phyloP scores from a whole-genome alignment of 2,888 invertebrate genomes.

The Xiphydria camelus region DNA sequence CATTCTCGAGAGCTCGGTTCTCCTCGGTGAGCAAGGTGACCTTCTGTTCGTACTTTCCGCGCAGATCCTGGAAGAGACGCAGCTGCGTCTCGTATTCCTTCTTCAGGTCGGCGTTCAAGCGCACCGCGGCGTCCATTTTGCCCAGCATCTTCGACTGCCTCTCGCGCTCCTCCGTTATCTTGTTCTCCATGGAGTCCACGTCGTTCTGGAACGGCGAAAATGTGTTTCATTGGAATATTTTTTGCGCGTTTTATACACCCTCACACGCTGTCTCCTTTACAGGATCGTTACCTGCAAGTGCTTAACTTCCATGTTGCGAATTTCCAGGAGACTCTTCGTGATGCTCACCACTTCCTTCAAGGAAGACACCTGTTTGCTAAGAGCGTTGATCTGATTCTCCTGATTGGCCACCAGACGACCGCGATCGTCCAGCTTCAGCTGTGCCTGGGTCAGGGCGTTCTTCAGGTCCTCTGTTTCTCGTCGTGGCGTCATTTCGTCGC shows the following conservation, averaged over 20 bases:
- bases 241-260: neutral
- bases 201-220: conserved; percentile 60
- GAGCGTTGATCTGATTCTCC: conserved; percentile 75
- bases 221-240: neutral
- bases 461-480: conserved; percentile 43
- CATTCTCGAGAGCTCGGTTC: conserved; percentile 51
- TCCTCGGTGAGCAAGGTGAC: conserved; percentile 63
- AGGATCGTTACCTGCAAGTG: conserved; percentile 66
- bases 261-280: neutral
- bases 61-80: conserved; percentile 70
- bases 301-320: conserved; percentile 77
- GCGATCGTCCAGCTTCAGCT: conserved; percentile 43
- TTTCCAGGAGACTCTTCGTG: conserved; percentile 78
- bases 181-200: conserved; percentile 69
- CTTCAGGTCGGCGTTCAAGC: conserved; percentile 75
- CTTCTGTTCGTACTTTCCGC: conserved; percentile 70
- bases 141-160: conserved; percentile 70
- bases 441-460: conserved; percentile 36
- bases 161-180: conserved; percentile 74
- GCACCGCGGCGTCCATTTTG: conserved; percentile 72
- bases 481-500: conserved; percentile 28
- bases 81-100: conserved; percentile 79
- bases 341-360: conserved; percentile 81
- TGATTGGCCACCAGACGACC: conserved; percentile 61
- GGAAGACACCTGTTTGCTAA: conserved; percentile 72